Evolutionary conservation across 2,113 vertebrate species (phyloP).

Genomic region (Penelope pileata): DNA sequence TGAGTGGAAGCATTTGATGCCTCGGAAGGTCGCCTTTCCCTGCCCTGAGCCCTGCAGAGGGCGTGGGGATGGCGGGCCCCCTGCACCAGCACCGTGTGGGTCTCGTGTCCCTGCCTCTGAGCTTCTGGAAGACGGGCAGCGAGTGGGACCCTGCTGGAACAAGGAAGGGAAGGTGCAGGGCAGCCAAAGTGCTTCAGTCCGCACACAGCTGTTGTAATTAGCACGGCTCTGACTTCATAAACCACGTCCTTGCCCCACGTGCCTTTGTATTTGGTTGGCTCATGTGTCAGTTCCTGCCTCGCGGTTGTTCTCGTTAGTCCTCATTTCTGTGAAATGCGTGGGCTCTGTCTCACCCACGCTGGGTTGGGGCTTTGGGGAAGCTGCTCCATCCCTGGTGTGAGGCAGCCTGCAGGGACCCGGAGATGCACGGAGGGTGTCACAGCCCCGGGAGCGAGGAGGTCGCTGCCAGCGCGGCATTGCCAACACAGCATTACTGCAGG

Average conservation of each 20-base stretch:
- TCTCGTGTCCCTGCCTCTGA: rapidly evolving
- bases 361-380: background rate
- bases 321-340: background rate
- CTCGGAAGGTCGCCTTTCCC: background rate
- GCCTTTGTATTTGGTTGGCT: background rate
- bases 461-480: too few species aligned
- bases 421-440: too few species aligned
- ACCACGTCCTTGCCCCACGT: background rate
- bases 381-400: background rate
- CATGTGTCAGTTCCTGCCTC: background rate
- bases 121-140: background rate
- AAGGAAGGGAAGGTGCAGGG: background rate
- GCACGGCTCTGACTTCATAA: background rate
- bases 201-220: rapidly evolving
- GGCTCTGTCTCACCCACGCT: background rate
- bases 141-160: background rate
- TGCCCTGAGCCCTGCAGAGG: background rate
- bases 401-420: background rate
- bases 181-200: background rate
- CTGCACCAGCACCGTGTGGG: rapidly evolving
- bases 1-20: background rate
- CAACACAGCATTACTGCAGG: background rate
- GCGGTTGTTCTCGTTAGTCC: background rate
- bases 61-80: background rate
- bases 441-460: too few species aligned